These are phyloP conservation scores for Anoncus sp. DNA, from an alignment of 2,888 invertebrate species.

Conservation along the genomic window DNA sequence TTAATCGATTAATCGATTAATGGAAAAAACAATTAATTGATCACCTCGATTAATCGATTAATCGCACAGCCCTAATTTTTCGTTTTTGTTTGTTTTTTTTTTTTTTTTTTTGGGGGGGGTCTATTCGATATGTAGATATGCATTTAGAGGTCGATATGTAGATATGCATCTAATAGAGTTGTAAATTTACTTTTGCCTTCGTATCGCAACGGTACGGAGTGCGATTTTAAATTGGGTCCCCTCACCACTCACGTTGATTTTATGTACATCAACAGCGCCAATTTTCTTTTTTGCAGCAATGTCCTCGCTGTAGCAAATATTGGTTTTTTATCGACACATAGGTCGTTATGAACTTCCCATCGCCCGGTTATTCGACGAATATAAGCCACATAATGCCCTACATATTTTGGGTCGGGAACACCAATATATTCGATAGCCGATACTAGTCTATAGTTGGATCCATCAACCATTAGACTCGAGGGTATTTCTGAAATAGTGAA, in stretches of 20 bases:
- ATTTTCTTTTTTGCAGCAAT: constrained; percentile 21
- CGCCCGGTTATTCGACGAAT: constrained; percentile 31
- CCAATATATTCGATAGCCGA: constrained; percentile 36
- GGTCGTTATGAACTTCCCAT: constrained; percentile 27
- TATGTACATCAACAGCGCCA: constrained; percentile 14
- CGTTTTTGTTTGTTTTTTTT: no score
- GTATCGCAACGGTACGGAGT: no score
- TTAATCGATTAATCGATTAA: no score
- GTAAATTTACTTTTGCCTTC: no score
- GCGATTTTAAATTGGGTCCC: not conserved
- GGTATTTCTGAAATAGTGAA: constrained; percentile 34
- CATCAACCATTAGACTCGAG: not conserved
- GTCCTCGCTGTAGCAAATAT: constrained; percentile 10
- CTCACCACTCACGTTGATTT: not conserved
- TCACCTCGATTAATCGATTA: no score
- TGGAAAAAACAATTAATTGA: no score
- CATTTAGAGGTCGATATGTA: no score
- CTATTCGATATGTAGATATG: no score
- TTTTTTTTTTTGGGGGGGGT: no score
- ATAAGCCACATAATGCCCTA: constrained; percentile 42
- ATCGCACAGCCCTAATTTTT: no score
- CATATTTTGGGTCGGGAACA: not conserved
- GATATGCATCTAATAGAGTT: no score
- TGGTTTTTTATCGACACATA: not conserved
- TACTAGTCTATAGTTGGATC: not conserved